Evolutionary conservation across 2,797 vertebrate species (phyloP), one percentile per base, ranked within the genome.

Genomic region (Tinamus major): DNA sequence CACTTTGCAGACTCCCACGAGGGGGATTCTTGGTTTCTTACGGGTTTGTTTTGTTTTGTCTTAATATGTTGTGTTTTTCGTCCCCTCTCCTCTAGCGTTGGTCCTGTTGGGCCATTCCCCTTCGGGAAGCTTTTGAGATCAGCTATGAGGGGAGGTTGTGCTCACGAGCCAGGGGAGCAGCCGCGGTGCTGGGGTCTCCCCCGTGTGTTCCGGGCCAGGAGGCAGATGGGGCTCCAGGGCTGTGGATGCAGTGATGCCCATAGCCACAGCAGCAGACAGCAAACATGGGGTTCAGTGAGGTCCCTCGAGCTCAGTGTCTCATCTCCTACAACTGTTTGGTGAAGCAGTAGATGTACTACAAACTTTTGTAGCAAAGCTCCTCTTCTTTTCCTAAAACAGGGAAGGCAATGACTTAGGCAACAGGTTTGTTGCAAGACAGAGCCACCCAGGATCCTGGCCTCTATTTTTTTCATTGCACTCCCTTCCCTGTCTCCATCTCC

Each of bases 21-120:
- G 89, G 74, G 77, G 93, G 79, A 90, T 94, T 94, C 80, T 94
- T 88, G 74, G 91, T 89, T 92, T 94, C 93, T 92, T 79, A 90
- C 0, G 26, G 49, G 48, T 81, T 93, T 87, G 80, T 95, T 96
- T 95, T 90, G 87, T 93, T 95, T 93, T 92, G 82, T 85, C 85
- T 90, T 81, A 33, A 74, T 72, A 77, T 77, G 81, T 86, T 94
- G 89, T 84, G 75, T 16, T 93, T 90, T 89, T 67, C 42, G 24
- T 74, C 49, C 62, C 81, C 12, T 0, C 58, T 90, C 24, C 59
- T 85, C 53, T 49, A 27, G 53, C 75, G 87, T 93, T 80, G 77
- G 72, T 72, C 90, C 58, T 92, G 78, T 68, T 39, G 71, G 91
- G 71, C 68, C 19, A 3, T 78, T 89, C 92, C 70, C 61, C 83